Base-by-base conservation (phyloP, 2,113 vertebrate genomes). In the Pollachius pollachius region DNA sequence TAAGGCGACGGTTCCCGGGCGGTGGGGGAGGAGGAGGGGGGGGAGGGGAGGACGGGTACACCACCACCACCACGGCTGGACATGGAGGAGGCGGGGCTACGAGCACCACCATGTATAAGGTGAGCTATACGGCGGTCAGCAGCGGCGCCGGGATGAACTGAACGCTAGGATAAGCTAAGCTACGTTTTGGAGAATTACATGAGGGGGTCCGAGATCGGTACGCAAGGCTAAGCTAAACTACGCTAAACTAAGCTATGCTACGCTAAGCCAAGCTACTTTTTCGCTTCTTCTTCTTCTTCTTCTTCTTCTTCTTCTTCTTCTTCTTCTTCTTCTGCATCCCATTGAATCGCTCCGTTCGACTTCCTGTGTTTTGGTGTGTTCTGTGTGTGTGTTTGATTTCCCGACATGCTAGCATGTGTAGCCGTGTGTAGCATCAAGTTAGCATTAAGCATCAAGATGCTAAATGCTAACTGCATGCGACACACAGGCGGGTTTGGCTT, bases 81-180 rank as follows among this genome's bases (percentile, higher is more conserved):
- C 37, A 23, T 23, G 78, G 59, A 73, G 84, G 87, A 19, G 87
- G 81, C 0, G 83, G 88, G 0, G 94, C 23, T 23, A 23, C 23
- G 17, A 16, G 25, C 0, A 87, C 92, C 0, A 95, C 94, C 0
- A 88, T 96, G 80, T 95, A 96, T 78, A 95, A 94, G 87, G 90
- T 95, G 81, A 96, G 94, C 91, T 97, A 97, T 89, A 95, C 95
- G 77, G 97, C 95, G 0, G 92, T 97, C 82, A 96, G 95, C 93
- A 95, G 93, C 3, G 76, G 93, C 2, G 0, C 89, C 86, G 6
- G 93, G 90, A 58, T 93, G 90, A 94, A 68, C 73, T 37, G 19
- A 13, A 52, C 5, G 6, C 57, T n/a, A 59, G 12, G 27, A 58
- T 56, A 48, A 63, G 1, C 12, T 37, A 21, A 15, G 27, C 15